Evolutionary conservation across 2,888 invertebrate species (phyloP), one percentile per base, ranked within the genome.

Genomic region (Pasiphila rectangulata): DNA sequence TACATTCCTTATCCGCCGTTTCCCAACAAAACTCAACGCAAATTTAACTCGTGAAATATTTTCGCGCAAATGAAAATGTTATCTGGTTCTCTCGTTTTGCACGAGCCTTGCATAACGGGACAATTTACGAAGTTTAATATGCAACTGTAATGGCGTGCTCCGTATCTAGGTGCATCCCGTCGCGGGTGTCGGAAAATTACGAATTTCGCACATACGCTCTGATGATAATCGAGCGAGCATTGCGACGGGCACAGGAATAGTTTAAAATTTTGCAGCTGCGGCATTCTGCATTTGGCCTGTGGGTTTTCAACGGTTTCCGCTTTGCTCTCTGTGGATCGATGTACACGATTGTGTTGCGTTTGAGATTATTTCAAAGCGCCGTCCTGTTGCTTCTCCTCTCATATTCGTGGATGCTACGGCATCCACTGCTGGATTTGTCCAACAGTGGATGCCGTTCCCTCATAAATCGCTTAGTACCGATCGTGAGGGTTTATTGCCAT

Each of bases 101-200:
- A 21, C 16, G 29, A 24, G 45, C 34, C 32, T 21, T 35, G 10
- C 24, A 39, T 24, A 39, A n/a, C 36, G 30, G 20, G 10, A 25
- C 36, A 44, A 40, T 45, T 41, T 41, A 21, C 49, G 37, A 17
- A 45, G 36, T 49, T 49, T 44, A 49, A 45, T 39, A 50, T 45
- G 49, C 44, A 45, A 16, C 44, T 32, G 40, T 45, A 23, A 40
- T 39, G 27, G 39, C 24, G 42, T 12, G 40, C 10, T 45, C 7
- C 30, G 24, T 44, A 46, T 41, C 41, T 40, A 24, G 36, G 16
- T 43, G 23, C 23, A 25, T 15, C 27, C 20, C 21, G 43, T 35
- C 46, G 24, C 15, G 24, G 29, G 36, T 46, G 46, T 48, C 41
- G 38, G 53, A 44, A 51, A 48, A 56, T 53, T 48, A 53, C 53